Percentiles rank a stretch among this genome's conserved stretches.
Conservation (phyloP, 2,113 vertebrate genomes). For the Glaucidium brasilianum region DNA sequence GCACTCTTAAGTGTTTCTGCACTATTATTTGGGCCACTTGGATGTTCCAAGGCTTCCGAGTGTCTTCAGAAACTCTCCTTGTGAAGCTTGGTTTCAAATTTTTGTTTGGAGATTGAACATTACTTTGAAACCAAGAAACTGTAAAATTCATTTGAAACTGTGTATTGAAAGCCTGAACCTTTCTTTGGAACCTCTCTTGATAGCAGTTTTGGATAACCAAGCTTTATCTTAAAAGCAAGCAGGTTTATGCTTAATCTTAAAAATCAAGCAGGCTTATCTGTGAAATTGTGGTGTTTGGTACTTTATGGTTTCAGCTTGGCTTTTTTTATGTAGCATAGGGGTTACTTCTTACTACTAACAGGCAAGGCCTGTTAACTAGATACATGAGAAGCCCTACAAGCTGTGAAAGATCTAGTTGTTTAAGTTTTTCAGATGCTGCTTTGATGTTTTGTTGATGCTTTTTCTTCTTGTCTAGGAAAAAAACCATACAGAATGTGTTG, state of each 20-base stretch:
- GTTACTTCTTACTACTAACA: not conserved
- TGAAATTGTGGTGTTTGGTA: not conserved
- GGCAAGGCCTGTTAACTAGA: not conserved
- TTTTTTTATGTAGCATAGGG: not conserved
- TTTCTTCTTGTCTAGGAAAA: not conserved
- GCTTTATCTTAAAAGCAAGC: not conserved
- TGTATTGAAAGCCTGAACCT: not conserved
- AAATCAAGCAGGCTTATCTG: not conserved
- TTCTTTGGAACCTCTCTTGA: not conserved
- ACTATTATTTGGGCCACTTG: not conserved
- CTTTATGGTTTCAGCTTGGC: not conserved
- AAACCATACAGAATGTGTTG: not conserved
- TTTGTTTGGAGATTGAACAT: not conserved
- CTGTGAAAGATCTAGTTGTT: not conserved
- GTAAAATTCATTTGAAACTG: rapidly evolving
- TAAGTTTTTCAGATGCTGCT: not conserved
- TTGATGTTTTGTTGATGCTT: not conserved
- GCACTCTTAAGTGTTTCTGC: not conserved
- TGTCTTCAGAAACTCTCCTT: not conserved
- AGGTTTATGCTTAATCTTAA: not conserved
- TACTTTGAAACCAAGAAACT: not conserved
- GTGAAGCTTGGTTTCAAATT: not conserved
- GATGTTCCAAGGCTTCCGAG: not conserved
- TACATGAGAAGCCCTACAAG: not conserved
- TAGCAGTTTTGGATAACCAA: not conserved